Conservation (phyloP, 2,113 vertebrate genomes). For the human (Homo sapiens) region DNA sequence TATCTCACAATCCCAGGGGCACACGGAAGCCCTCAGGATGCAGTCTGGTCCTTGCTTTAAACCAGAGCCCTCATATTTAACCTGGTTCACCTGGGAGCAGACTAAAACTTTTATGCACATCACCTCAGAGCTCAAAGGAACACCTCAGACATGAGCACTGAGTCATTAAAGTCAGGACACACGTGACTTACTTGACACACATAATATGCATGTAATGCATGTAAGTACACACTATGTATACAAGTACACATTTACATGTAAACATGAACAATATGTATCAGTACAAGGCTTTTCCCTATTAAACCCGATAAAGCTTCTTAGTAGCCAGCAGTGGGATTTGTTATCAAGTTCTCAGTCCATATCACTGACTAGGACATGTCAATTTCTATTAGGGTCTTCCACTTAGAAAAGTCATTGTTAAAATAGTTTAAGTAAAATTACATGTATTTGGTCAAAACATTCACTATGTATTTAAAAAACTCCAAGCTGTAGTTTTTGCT, state of each 20-base stretch:
- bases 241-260: no score
- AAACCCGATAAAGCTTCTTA: background rate
- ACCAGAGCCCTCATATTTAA: background rate
- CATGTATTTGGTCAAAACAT: constrained; percentile 20
- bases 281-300: background rate
- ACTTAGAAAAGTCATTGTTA: constrained; percentile 13
- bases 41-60: background rate
- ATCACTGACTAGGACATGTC: background rate
- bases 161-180: background rate
- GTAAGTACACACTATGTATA: background rate
- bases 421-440: constrained; percentile 23
- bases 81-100: background rate
- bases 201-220: background rate
- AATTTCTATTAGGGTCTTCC: background rate
- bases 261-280: background rate
- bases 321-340: background rate
- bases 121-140: background rate
- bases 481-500: background rate
- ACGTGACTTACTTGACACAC: background rate
- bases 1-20: background rate
- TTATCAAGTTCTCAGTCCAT: background rate
- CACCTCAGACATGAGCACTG: background rate
- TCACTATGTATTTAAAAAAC: constrained; percentile 43
- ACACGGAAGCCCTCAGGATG: background rate
- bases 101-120: background rate